These are phyloP conservation scores for Dasysyrphus albostriatus DNA, from an alignment of 2,888 invertebrate species.

Conservation along the genomic window DNA sequence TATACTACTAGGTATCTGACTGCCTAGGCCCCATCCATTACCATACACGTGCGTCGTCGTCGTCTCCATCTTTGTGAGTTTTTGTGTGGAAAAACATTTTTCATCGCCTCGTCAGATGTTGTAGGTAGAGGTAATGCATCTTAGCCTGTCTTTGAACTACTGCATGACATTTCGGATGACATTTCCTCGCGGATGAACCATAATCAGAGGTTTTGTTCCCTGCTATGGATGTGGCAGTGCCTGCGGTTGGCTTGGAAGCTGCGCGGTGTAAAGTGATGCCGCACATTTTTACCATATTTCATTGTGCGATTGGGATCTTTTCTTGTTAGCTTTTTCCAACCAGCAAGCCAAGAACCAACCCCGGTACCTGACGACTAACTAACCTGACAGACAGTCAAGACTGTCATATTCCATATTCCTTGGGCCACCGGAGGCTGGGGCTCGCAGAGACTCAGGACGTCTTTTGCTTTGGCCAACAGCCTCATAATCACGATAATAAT, in stretches of 20 bases:
- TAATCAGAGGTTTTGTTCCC: constrained; percentile 52
- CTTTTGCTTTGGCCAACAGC: constrained; percentile 16
- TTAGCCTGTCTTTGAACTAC: constrained; percentile 62
- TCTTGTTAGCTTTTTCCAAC: constrained; percentile 63
- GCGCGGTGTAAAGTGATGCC: constrained; percentile 60
- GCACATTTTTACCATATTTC: constrained; percentile 75
- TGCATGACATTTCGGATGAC: constrained; percentile 72
- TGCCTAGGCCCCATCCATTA: constrained; percentile 31
- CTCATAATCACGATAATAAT: constrained; percentile 57
- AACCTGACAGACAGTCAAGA: constrained; percentile 70
- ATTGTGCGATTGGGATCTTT: constrained; percentile 70
- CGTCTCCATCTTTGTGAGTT: constrained; percentile 9
- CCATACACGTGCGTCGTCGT: constrained; percentile 29
- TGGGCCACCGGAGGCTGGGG: constrained; percentile 59
- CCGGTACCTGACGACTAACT: constrained; percentile 56
- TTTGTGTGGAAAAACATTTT: constrained; percentile 43
- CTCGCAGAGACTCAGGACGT: constrained; percentile 41
- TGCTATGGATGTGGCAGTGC: neutral
- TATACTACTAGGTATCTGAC: neutral
- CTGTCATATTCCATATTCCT: constrained; percentile 69
- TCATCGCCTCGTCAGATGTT: constrained; percentile 56
- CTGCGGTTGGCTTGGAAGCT: constrained; percentile 9
- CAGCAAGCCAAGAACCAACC: constrained; percentile 22
- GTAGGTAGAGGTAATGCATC: constrained; percentile 41
- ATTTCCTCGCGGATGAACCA: constrained; percentile 63